Conservation (phyloP, 92 coral and sea anemone species). For the Epizoanthus ramosus region DNA sequence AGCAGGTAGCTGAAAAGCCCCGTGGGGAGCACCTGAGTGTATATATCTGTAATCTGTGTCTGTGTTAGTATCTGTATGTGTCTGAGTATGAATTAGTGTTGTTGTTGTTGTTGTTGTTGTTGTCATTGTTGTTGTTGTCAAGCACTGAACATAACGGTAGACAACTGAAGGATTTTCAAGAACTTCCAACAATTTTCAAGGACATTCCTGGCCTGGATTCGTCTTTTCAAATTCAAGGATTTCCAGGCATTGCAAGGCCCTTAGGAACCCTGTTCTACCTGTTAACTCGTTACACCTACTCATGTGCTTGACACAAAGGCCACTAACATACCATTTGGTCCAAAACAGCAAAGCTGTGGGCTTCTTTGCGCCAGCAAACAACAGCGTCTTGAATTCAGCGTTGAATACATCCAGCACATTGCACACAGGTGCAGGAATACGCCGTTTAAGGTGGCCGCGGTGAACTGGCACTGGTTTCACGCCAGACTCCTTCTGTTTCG, state of each 20-base stretch:
- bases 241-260: background rate
- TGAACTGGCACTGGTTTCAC: conserved; percentile 55
- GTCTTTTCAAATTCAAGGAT: background rate
- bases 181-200: no score
- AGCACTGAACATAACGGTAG: no score
- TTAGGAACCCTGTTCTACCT: background rate
- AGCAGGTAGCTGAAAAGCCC: no score
- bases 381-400: conserved; percentile 59
- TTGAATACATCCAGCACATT: conserved; percentile 72
- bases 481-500: conserved; percentile 43
- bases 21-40: no score
- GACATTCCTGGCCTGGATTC: no score
- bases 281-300: background rate
- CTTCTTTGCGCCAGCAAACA: conserved; percentile 47
- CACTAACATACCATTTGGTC: conserved; percentile 86
- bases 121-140: no score
- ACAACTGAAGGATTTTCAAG: no score
- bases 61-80: no score
- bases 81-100: no score
- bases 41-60: no score
- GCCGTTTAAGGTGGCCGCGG: conserved; percentile 66
- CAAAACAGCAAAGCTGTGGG: conserved; percentile 84
- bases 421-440: conserved; percentile 81
- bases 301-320: background rate
- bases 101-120: no score